phyloP scores from a whole-genome alignment of 2,888 invertebrate genomes.

The Hydraecia micacea region DNA sequence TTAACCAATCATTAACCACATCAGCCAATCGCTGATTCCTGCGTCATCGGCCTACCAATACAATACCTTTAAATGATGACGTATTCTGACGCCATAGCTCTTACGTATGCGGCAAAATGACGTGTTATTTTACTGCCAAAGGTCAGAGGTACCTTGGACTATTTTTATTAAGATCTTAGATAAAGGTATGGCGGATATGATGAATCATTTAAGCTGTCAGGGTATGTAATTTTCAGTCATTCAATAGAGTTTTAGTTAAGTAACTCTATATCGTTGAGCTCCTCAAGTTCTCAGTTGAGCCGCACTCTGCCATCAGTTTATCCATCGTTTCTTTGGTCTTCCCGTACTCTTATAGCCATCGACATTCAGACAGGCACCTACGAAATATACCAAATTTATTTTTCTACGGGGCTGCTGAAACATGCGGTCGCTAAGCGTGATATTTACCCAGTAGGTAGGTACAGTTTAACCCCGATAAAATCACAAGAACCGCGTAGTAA shows the following conservation, averaged over 20 bases:
- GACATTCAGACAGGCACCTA: not conserved
- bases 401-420: not conserved
- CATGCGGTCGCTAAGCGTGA: conserved; percentile 2
- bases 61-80: conserved; percentile 13
- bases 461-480: conserved; percentile 36
- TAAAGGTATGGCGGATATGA: conserved; percentile 18
- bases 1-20: not conserved
- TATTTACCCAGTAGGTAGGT: conserved; percentile 7
- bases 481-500: conserved; percentile 13
- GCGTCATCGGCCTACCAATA: not conserved
- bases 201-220: conserved; percentile 32
- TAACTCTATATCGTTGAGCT: no score
- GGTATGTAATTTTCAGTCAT: conserved; percentile 35
- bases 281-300: no score
- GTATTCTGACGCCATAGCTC: conserved; percentile 24
- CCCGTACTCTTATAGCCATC: no score
- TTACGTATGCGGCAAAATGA: conserved; percentile 28
- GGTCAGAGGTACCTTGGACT: conserved; percentile 37
- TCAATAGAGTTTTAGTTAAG: conserved; percentile 6
- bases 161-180: conserved; percentile 33
- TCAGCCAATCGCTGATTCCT: not conserved
- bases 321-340: no score
- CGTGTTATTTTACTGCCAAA: conserved; percentile 6
- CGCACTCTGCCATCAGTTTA: no score
- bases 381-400: not conserved